A percentile compares a stretch with the other conserved stretches of the same genome.
These are phyloP conservation scores for Anastatus disparis DNA, from an alignment of 1,140 invertebrate genomes.

Conservation along the genomic window DNA sequence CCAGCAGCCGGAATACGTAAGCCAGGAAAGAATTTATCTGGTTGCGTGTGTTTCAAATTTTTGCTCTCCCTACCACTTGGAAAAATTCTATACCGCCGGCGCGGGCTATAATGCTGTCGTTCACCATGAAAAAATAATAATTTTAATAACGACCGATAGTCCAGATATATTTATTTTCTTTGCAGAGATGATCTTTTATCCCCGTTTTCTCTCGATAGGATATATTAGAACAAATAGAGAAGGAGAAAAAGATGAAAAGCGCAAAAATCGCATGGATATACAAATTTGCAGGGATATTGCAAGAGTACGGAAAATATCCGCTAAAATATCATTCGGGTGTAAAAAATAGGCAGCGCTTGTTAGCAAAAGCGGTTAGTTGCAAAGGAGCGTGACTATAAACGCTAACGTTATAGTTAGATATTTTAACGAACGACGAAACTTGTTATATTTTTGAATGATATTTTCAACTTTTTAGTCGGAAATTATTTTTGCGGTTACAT, in stretches of 20 bases:
- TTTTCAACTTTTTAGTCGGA: too few species aligned
- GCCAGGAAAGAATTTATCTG: conserved; percentile 1
- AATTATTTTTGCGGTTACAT: too few species aligned
- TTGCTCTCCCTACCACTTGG: too few species aligned
- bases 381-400: not conserved
- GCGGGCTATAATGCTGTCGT: conserved; percentile 45
- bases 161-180: not conserved
- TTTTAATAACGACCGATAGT: too few species aligned
- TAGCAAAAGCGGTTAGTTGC: conserved; percentile 7
- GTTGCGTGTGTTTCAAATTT: conserved; percentile 7
- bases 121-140: too few species aligned
- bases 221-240: too few species aligned
- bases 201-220: not conserved
- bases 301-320: too few species aligned
- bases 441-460: conserved; percentile 18
- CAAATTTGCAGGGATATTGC: too few species aligned
- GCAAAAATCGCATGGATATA: too few species aligned
- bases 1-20: conserved; percentile 34
- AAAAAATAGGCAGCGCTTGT: not conserved
- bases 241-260: too few species aligned
- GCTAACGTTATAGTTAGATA: not conserved
- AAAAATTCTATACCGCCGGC: conserved; percentile 43
- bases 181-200: not conserved
- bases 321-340: too few species aligned
- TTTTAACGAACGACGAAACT: conserved; percentile 7